phyloP scores from a whole-genome alignment of 2,797 vertebrate genomes.

The Echeneis naucrates region DNA sequence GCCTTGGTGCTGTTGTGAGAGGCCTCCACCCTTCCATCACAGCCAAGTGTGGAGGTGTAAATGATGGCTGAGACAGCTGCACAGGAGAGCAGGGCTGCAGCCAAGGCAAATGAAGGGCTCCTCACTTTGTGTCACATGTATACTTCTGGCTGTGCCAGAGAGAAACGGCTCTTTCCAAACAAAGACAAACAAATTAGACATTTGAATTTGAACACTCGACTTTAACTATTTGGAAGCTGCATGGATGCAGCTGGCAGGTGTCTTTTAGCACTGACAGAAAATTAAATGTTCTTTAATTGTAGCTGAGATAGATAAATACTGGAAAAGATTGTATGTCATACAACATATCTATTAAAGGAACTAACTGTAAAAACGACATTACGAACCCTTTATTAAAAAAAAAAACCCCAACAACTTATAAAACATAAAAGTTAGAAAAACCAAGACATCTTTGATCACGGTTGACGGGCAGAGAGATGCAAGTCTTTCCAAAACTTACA shows the following conservation, averaged over 20 bases:
- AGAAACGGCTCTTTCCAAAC: slow-evolving; percentile 83
- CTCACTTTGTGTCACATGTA: slow-evolving; percentile 63
- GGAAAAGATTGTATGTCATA: background rate
- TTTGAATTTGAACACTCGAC: slow-evolving; percentile 83
- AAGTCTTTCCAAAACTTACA: too few relatives aligned
- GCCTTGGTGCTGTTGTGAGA: slow-evolving; percentile 55
- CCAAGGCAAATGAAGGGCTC: slow-evolving; percentile 80
- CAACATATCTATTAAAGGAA: background rate
- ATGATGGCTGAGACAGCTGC: slow-evolving; percentile 59
- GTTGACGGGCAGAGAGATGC: too few relatives aligned
- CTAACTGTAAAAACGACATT: background rate
- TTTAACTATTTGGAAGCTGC: slow-evolving; percentile 59
- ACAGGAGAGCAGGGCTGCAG: slow-evolving; percentile 53
- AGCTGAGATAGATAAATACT: background rate
- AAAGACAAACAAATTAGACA: slow-evolving; percentile 84
- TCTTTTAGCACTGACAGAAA: slow-evolving; percentile 6
- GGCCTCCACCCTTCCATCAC: slow-evolving; percentile 59
- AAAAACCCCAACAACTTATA: too few relatives aligned
- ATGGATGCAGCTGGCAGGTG: slow-evolving; percentile 31
- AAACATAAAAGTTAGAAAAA: background rate
- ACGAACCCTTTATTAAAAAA: background rate
- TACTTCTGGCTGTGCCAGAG: slow-evolving; percentile 58
- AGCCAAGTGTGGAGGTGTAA: slow-evolving; percentile 58
- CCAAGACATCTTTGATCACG: background rate
- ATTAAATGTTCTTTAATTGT: background rate